A percentile compares a stretch with the other conserved stretches of the same genome.
Conservation (phyloP, 2,888 invertebrate species). For the Deroplatys truncata region DNA sequence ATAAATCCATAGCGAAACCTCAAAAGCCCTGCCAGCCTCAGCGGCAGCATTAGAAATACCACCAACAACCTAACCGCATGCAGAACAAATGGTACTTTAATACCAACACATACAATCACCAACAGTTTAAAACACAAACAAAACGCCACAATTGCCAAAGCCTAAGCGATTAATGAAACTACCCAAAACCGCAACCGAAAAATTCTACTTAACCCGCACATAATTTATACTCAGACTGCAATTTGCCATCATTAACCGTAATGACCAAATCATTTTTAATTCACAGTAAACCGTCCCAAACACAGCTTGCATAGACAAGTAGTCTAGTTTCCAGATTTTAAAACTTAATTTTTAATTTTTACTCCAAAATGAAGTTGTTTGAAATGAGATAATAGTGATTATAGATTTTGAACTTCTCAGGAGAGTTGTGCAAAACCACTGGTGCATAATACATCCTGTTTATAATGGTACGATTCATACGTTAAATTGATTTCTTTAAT, state of each 20-base stretch:
- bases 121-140: not conserved
- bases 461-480: too few relatives aligned
- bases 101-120: not conserved
- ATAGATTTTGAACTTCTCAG: too few relatives aligned
- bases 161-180: not conserved
- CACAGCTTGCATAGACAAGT: too few relatives aligned
- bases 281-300: too few relatives aligned
- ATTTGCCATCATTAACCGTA: not conserved
- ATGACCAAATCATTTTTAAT: not conserved
- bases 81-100: not conserved
- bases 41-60: not conserved
- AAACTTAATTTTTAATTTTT: too few relatives aligned
- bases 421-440: too few relatives aligned
- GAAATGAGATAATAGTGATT: too few relatives aligned
- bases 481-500: too few relatives aligned
- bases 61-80: not conserved
- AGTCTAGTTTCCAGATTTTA: too few relatives aligned
- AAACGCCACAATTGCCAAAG: not conserved
- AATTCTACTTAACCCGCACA: not conserved
- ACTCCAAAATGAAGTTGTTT: too few relatives aligned
- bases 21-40: not conserved
- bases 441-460: too few relatives aligned
- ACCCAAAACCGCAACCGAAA: not conserved
- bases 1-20: not conserved
- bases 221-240: not conserved